Base-by-base conservation (phyloP, 2,888 invertebrate species). In the Spialia ferax region DNA sequence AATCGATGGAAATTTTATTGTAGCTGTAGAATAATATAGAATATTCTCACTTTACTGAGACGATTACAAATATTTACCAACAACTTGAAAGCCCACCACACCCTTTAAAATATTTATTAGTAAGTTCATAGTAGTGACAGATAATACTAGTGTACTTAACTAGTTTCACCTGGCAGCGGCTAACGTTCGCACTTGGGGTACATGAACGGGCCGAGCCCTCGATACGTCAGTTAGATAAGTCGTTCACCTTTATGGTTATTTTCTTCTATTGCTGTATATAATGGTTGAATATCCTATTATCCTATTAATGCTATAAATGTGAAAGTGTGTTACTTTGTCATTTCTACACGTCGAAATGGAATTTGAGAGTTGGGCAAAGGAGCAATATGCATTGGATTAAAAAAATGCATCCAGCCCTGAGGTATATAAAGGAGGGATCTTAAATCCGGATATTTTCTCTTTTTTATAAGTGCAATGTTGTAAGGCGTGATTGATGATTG, bases 211-310 rank as follows among this genome's bases (percentile, higher is more conserved):
- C 6, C 38, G 29, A 63, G 55, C 59, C 65, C 50, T 57, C 59
- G 63, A 63, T 65, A 67, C 62, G 62, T 70, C 70, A 61, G 70
- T 70, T 69, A 69, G 57, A 66, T 59, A 71, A 70, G 73, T 69
- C 73, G 68, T 71, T 73, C 71, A 69, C 73, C 69, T 69, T 59
- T 64, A 57, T 57, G 32, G 57, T 11, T 57, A 50, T 50, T 50
- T 50, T 64, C 56, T 57, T 48, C 32, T 20, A 64, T 35, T 35
- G 57, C 42, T 20, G 13, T 15, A 18, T 22, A 11, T 15, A 13
- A 22, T 5, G 13, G 22, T 13, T 22, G n/a, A 50, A 5, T 22
- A 48, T 48, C 20, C 20, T 3, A 8, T 13, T 7, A 3, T 38
- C 3, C 2, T 50, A 50, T 8, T 20, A 48, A 48, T 8, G 20